A percentile compares a stretch with the other conserved stretches of the same genome.
Conservation (phyloP, 2,113 vertebrate genomes). For the Lophochroa leadbeateri region DNA sequence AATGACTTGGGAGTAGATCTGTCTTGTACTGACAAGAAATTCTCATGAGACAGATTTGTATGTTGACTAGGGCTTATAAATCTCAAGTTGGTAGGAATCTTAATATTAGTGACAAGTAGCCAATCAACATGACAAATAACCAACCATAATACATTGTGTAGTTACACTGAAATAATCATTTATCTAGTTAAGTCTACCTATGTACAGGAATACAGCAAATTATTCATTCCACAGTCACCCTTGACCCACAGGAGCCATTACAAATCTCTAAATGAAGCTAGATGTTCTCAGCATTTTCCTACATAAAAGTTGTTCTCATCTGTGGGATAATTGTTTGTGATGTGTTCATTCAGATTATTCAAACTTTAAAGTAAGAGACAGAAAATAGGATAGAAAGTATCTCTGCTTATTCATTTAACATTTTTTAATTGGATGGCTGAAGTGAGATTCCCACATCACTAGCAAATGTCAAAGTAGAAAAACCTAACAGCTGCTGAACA, state of each 20-base stretch:
- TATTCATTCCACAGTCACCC: not conserved
- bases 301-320: not conserved
- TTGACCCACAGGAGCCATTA: not conserved
- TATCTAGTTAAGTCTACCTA: not conserved
- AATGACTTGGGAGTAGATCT: not conserved
- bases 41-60: not conserved
- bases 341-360: not conserved
- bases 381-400: not conserved
- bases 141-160: not conserved
- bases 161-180: not conserved
- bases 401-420: not conserved
- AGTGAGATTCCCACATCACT: not conserved
- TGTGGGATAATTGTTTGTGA: not conserved
- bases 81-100: not conserved
- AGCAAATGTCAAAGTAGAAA: not conserved
- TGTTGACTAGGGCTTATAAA: not conserved
- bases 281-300: not conserved
- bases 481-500: not conserved
- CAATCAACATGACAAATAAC: not conserved
- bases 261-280: not conserved
- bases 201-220: not conserved
- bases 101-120: not conserved
- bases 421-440: not conserved
- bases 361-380: not conserved
- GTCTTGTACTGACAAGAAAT: not conserved